Evolutionary conservation across 2,113 vertebrate species (phyloP).

Genomic region (Sinocyclocheilus grahami): DNA sequence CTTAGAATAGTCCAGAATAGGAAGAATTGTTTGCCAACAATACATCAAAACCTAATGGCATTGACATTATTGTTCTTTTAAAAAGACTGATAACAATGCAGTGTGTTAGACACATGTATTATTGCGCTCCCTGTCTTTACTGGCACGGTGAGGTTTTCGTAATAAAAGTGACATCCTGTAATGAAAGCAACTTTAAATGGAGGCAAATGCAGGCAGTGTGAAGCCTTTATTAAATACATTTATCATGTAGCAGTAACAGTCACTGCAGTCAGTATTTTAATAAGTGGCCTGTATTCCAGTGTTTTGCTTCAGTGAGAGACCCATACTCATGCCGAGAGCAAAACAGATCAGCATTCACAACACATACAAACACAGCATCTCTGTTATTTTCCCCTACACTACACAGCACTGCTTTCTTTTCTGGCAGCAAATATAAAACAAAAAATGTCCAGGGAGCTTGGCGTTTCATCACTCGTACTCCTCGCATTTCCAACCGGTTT

Average conservation of each 20-base stretch:
- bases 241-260: conserved; percentile 68
- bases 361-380: not conserved
- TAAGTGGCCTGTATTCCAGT: conserved; percentile 21
- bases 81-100: too few relatives aligned
- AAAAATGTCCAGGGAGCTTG: not conserved
- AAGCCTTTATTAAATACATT: conserved; percentile 75
- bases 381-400: not conserved
- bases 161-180: conserved; percentile 67
- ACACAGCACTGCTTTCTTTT: not conserved
- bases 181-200: conserved; percentile 72
- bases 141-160: conserved; percentile 72
- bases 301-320: not conserved
- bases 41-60: too few relatives aligned
- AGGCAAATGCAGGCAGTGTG: conserved; percentile 64
- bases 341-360: not conserved
- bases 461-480: not conserved
- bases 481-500: too few relatives aligned
- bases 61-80: too few relatives aligned
- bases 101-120: too few relatives aligned
- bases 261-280: conserved; percentile 55
- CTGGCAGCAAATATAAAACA: not conserved
- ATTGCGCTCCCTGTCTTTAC: conserved; percentile 24
- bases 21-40: too few relatives aligned
- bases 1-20: too few relatives aligned
- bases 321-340: not conserved